phyloP scores from a whole-genome alignment of 2,888 invertebrate species.

The Cyclophora albipunctata region DNA sequence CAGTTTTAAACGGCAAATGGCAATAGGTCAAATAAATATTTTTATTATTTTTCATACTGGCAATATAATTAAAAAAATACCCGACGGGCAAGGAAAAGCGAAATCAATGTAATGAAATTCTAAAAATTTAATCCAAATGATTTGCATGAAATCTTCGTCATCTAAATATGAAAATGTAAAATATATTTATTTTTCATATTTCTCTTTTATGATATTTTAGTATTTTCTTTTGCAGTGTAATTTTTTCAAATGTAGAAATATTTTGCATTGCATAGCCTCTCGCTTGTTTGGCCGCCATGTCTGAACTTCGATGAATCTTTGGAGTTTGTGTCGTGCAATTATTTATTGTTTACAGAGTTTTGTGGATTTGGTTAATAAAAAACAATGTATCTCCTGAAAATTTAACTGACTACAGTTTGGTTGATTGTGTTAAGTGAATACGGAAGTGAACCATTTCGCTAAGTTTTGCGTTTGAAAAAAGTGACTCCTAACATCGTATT shows the following conservation, averaged over 20 bases:
- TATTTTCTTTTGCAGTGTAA: slow-evolving; percentile 65
- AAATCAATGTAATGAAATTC: slow-evolving; percentile 22
- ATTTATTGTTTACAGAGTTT: slow-evolving; percentile 63
- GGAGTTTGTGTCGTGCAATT: slow-evolving; percentile 74
- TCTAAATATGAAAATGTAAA: slow-evolving; percentile 51
- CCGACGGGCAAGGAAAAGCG: slow-evolving; percentile 5
- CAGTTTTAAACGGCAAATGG: no score
- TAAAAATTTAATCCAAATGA: slow-evolving; percentile 37
- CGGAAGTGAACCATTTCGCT: slow-evolving; percentile 55
- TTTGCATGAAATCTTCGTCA: slow-evolving; percentile 51
- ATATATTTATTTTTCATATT: slow-evolving; percentile 50
- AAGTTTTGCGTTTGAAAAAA: slow-evolving; percentile 59
- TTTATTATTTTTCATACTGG: not conserved
- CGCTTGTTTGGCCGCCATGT: slow-evolving; percentile 72
- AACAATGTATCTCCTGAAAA: slow-evolving; percentile 53
- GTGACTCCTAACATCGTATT: slow-evolving; percentile 71
- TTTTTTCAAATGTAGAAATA: slow-evolving; percentile 26
- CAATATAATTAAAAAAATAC: slow-evolving; percentile 1
- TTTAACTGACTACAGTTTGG: slow-evolving; percentile 52
- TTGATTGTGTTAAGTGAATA: slow-evolving; percentile 60
- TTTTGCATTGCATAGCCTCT: slow-evolving; percentile 59
- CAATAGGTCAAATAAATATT: no score
- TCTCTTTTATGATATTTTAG: slow-evolving; percentile 51
- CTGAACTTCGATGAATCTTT: slow-evolving; percentile 71
- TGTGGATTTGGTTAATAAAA: slow-evolving; percentile 55